Conservation (phyloP, 2,797 vertebrate species). For the Telmatherina bonti region DNA sequence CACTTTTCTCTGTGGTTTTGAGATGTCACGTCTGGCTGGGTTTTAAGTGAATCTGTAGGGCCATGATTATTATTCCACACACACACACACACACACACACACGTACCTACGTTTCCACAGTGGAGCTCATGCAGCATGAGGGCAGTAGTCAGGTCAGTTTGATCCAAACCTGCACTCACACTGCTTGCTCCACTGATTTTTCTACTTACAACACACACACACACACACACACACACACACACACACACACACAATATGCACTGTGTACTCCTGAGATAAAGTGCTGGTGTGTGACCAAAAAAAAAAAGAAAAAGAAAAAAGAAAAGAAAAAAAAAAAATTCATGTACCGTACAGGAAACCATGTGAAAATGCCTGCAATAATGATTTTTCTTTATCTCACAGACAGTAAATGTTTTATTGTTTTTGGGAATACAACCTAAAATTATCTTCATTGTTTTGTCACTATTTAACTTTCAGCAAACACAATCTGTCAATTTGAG, state of each 20-base stretch:
- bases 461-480: too few relatives aligned
- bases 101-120: conserved; percentile 42
- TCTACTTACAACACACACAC: conserved; percentile 27
- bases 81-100: conserved; percentile 5
- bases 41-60: conserved; percentile 60
- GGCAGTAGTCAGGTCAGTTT: conserved; percentile 49
- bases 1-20: conserved; percentile 47
- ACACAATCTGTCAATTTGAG: too few relatives aligned
- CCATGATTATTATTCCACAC: conserved; percentile 59
- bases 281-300: conserved; percentile 1
- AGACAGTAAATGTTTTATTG: too few relatives aligned
- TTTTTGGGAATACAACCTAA: too few relatives aligned
- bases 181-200: conserved; percentile 30
- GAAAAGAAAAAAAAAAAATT: too few relatives aligned
- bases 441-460: too few relatives aligned
- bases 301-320: not conserved
- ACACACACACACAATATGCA: too few relatives aligned
- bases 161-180: conserved; percentile 37
- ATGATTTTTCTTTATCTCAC: too few relatives aligned
- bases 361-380: not conserved
- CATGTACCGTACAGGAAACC: too few relatives aligned
- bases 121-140: conserved; percentile 41
- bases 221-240: conserved; percentile 13
- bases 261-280: conserved; percentile 21
- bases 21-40: conserved; percentile 69